Evolutionary conservation across 1,140 invertebrate species (phyloP).

Genomic region (Trachymyrmex cornetzi): DNA sequence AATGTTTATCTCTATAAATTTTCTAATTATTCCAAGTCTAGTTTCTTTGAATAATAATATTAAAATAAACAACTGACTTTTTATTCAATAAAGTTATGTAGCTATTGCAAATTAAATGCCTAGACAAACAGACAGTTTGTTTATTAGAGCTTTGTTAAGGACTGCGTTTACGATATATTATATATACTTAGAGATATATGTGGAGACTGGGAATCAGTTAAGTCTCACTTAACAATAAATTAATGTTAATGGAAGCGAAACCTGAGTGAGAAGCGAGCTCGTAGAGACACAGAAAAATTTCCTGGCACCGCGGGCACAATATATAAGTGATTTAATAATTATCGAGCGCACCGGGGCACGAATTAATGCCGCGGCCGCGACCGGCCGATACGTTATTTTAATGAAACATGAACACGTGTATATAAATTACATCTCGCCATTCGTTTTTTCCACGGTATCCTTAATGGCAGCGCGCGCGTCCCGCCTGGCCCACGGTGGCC

Average conservation of each 20-base stretch:
- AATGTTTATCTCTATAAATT: neutral
- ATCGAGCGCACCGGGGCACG: slow-evolving; percentile 53
- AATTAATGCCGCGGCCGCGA: slow-evolving; percentile 67
- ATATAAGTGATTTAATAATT: slow-evolving; percentile 64
- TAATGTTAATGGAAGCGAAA: slow-evolving; percentile 45
- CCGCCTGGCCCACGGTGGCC: slow-evolving; percentile 55
- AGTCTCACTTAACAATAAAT: slow-evolving; percentile 26
- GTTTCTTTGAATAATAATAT: neutral
- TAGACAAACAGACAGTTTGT: neutral
- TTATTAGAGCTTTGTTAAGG: neutral
- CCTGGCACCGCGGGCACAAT: slow-evolving; percentile 1
- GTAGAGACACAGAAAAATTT: slow-evolving; percentile 45
- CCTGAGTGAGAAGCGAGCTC: neutral
- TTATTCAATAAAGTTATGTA: neutral
- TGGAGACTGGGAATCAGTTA: neutral
- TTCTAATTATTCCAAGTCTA: neutral
- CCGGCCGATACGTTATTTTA: slow-evolving; percentile 71
- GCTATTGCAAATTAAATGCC: neutral
- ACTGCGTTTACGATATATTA: neutral
- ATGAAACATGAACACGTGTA: slow-evolving; percentile 68
- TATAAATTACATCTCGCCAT: slow-evolving; percentile 68
- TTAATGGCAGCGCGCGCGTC: slow-evolving; percentile 70
- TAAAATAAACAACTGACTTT: neutral
- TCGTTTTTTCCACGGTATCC: slow-evolving; percentile 65
- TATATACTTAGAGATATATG: neutral